Conservation (phyloP, 2,797 vertebrate species). For the Chloroceryle amazona region DNA sequence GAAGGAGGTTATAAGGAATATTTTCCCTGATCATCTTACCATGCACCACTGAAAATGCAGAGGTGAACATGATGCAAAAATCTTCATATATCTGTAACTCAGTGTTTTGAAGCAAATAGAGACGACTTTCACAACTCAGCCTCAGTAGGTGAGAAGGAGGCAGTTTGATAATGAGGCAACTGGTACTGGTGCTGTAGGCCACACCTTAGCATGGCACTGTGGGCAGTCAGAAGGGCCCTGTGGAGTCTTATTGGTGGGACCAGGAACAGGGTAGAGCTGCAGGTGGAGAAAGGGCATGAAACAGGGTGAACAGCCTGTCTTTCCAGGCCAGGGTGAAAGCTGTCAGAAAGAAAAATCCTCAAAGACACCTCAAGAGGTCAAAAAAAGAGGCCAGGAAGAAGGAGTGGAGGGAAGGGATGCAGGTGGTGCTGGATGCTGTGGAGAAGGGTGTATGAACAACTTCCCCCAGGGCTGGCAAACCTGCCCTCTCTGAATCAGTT, state of each 20-base stretch:
- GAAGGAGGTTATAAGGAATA: not conserved
- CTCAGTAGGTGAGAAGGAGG: not conserved
- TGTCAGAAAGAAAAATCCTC: not conserved
- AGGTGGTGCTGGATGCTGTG: not conserved
- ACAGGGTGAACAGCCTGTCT: not conserved
- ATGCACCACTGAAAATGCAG: not conserved
- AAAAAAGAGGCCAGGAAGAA: not conserved
- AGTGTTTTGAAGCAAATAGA: not conserved
- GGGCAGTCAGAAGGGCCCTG: not conserved
- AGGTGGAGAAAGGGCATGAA: not conserved
- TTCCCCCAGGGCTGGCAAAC: not conserved
- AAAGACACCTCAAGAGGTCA: not conserved
- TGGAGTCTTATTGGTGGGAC: not conserved
- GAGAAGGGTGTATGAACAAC: not conserved
- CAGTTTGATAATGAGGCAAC: not conserved
- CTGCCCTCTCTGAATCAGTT: not conserved
- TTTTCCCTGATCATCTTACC: not conserved
- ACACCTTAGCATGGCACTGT: not conserved
- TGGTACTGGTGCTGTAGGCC: accelerated
- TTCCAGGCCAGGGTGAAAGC: not conserved
- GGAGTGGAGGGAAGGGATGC: not conserved
- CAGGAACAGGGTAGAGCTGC: not conserved
- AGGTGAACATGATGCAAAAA: not conserved
- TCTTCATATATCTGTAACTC: not conserved
- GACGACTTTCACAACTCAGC: not conserved